phyloP scores from a whole-genome alignment of 2,888 invertebrate genomes.

The Torymus tubicola region DNA sequence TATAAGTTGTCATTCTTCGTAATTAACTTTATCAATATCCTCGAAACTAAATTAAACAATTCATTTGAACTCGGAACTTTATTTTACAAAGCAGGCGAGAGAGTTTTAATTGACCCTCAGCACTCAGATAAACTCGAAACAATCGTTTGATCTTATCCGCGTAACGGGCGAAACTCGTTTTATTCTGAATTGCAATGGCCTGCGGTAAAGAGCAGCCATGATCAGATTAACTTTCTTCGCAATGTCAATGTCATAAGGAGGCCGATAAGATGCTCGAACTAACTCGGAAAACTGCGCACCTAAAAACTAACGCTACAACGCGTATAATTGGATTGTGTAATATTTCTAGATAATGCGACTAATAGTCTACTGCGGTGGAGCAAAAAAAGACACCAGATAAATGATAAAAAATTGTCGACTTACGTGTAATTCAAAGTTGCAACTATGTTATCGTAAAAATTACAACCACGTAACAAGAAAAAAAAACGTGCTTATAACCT shows the following conservation, averaged over 20 bases:
- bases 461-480: too few relatives aligned
- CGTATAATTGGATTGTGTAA: neutral
- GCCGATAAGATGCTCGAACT: slow-evolving; percentile 21
- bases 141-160: slow-evolving; percentile 26
- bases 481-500: too few relatives aligned
- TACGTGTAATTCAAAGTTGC: too few relatives aligned
- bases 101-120: neutral
- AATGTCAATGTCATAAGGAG: slow-evolving; percentile 28
- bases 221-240: slow-evolving; percentile 21
- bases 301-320: neutral
- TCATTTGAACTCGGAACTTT: neutral
- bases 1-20: neutral
- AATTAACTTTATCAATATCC: too few relatives aligned
- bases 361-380: too few relatives aligned
- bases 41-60: too few relatives aligned
- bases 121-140: slow-evolving; percentile 12
- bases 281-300: too few relatives aligned
- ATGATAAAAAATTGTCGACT: too few relatives aligned
- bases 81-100: too few relatives aligned
- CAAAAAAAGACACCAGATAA: too few relatives aligned
- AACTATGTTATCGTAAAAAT: too few relatives aligned
- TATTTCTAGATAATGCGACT: too few relatives aligned
- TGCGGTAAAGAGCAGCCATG: neutral
- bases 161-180: slow-evolving; percentile 31
- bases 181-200: slow-evolving; percentile 26